Conservation (phyloP, 2,888 invertebrate species). For the Scrobipalpa atriplicella region DNA sequence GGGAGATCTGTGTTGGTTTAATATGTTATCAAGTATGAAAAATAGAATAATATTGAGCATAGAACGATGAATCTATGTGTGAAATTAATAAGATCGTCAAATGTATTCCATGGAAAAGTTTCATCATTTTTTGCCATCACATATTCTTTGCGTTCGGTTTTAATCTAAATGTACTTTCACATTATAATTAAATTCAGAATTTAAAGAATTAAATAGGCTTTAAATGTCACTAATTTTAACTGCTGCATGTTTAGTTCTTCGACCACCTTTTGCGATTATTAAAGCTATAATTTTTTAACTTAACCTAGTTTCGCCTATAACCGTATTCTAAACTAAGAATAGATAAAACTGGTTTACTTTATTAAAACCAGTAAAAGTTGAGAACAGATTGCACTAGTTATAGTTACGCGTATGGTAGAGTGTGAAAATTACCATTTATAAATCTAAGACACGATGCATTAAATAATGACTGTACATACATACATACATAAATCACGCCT, state of each 20-base stretch:
- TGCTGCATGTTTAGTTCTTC: not conserved
- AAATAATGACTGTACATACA: not conserved
- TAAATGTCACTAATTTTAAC: not conserved
- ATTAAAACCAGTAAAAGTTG: conserved; percentile 17
- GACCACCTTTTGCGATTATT: not conserved
- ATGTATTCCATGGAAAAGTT: too few relatives aligned
- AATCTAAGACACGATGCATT: not conserved
- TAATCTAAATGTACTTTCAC: too few relatives aligned
- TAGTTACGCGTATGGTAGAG: not conserved
- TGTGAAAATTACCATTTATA: conserved; percentile 10
- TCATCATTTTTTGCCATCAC: too few relatives aligned
- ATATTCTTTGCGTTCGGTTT: too few relatives aligned
- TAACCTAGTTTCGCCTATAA: conserved; percentile 12
- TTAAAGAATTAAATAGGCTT: too few relatives aligned
- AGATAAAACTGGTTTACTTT: conserved; percentile 12
- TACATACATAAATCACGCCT: too few relatives aligned
- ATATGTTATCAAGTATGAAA: not conserved
- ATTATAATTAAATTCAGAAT: too few relatives aligned
- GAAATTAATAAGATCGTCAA: too few relatives aligned
- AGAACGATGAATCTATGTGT: not conserved
- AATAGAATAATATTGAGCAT: not conserved
- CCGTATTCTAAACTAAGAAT: not conserved
- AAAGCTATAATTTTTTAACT: not conserved
- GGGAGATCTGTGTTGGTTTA: conserved; percentile 38
- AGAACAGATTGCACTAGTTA: conserved; percentile 14